A percentile compares a stretch with the other conserved stretches of the same genome.
phyloP scores from a whole-genome alignment of 2,113 vertebrate species.

The Cromileptes altivelis region DNA sequence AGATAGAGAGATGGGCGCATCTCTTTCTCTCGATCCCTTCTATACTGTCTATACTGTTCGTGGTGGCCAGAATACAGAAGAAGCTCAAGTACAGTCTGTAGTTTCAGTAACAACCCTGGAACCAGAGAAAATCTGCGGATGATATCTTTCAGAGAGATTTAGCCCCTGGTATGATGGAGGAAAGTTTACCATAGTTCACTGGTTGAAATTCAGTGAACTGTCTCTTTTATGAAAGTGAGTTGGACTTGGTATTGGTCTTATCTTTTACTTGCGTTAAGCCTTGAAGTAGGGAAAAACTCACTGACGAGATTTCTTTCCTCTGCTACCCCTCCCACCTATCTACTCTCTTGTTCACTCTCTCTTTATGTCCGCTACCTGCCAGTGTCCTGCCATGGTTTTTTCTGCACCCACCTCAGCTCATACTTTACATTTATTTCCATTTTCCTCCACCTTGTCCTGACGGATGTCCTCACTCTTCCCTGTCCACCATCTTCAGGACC shows the following conservation, averaged over 20 bases:
- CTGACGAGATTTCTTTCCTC: neutral
- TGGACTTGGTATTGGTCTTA: neutral
- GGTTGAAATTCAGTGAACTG: no score
- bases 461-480: slow-evolving; percentile 28
- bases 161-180: no score
- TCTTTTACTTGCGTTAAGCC: neutral
- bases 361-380: neutral
- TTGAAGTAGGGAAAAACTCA: no score
- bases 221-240: neutral
- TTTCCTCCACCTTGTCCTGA: neutral
- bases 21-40: no score
- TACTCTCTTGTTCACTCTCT: neutral
- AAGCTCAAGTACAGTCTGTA: no score
- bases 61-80: no score
- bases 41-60: no score
- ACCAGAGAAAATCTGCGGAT: no score
- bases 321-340: neutral
- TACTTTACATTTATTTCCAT: slow-evolving; percentile 15
- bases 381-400: neutral
- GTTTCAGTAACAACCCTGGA: no score
- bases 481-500: slow-evolving; percentile 39
- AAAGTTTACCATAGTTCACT: no score
- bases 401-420: neutral
- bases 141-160: no score
- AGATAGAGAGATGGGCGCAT: no score